Evolutionary conservation across 2,797 vertebrate species (phyloP).

Genomic region (Manis javanica): DNA sequence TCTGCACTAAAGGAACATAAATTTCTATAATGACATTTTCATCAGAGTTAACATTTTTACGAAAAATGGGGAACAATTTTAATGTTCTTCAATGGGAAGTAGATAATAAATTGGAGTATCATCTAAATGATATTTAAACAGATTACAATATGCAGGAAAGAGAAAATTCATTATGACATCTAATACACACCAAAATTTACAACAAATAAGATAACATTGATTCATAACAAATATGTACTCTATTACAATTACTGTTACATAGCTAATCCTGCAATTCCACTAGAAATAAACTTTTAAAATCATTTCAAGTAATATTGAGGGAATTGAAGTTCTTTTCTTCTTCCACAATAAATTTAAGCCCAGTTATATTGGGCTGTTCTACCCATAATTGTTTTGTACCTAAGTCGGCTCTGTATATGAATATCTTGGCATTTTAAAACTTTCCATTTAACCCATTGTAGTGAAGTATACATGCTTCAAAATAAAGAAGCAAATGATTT

Average conservation of each 20-base stretch:
- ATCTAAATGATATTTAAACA: neutral
- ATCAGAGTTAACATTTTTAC: neutral
- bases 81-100: neutral
- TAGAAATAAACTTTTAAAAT: neutral
- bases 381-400: neutral
- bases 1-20: neutral
- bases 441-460: neutral
- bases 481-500: neutral
- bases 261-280: neutral
- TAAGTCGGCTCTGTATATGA: neutral
- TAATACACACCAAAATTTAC: neutral
- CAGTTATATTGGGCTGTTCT: neutral
- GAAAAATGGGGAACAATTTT: neutral
- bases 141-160: neutral
- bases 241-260: neutral
- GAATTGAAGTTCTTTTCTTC: neutral
- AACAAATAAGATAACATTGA: neutral
- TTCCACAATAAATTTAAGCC: neutral
- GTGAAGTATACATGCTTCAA: neutral
- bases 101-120: neutral
- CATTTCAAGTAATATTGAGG: neutral
- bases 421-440: neutral
- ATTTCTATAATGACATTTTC: neutral
- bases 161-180: neutral
- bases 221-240: neutral